These are phyloP conservation scores for Pristionchus fissidentatus DNA, from an alignment of 2,888 invertebrate species.

Conservation along the genomic window DNA sequence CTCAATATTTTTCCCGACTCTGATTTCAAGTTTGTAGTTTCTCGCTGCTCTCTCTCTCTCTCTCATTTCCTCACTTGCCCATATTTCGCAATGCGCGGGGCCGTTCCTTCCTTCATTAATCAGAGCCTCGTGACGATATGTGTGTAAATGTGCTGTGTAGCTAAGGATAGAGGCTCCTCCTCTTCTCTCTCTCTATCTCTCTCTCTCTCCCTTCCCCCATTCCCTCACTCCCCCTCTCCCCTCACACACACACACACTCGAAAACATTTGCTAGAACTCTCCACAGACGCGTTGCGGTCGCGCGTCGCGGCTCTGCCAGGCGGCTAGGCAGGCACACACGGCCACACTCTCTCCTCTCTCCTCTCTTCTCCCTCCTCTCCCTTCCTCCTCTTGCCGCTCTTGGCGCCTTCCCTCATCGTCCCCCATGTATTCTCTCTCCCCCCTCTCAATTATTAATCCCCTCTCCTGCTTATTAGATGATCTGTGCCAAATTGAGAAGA, in stretches of 20 bases:
- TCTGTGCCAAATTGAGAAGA: no score
- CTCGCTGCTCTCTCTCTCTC: background rate
- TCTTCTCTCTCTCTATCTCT: background rate
- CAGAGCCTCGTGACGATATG: no score
- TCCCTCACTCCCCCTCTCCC: background rate
- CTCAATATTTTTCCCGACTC: background rate
- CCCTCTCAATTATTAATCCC: conserved; percentile 17
- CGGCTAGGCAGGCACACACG: background rate
- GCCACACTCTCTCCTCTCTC: conserved; percentile 7
- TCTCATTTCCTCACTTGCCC: no score
- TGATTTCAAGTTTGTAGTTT: background rate
- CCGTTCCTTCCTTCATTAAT: no score
- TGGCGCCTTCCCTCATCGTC: background rate
- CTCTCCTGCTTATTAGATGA: conserved; percentile 22
- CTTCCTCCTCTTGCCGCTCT: background rate
- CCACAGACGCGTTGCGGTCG: background rate
- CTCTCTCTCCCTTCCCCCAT: background rate
- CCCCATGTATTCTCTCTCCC: background rate
- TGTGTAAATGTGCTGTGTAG: no score
- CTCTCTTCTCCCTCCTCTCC: background rate
- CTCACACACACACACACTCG: background rate
- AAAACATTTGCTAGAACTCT: conserved; percentile 43
- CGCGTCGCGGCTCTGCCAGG: conserved; percentile 14
- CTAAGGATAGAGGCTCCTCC: no score
- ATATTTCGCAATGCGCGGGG: no score